Evolutionary conservation across 2,113 vertebrate genomes (phyloP), one percentile per base, ranked within the genome.

Genomic region (Bos javanicus): DNA sequence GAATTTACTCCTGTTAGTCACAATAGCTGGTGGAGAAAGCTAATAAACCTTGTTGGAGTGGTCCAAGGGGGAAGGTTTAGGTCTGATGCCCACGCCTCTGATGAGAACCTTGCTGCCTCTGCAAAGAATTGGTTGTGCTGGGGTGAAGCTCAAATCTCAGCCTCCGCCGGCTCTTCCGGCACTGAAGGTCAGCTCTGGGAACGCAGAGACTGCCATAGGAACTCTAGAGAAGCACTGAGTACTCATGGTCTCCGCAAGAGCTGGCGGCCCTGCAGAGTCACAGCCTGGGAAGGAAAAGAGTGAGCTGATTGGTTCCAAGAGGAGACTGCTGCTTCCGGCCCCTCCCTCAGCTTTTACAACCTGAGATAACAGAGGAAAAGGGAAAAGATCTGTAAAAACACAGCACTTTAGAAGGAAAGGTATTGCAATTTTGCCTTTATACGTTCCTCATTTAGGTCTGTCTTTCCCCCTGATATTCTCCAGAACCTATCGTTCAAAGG

Each of bases 251-350:
- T 85, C n/a, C 1, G 3, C 15, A 12, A 59, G 64, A 59, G 15
- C 54, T 6, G 36, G 5, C 0, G 2, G 36, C 46, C 10, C 13
- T 33, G 12, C 46, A 5, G 0, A 23, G 57, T 60, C 17, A 30
- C 4, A 16, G 43, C n/a, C 5, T 50, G 19, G 67, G 39, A 28
- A 13, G 92, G 48, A 95, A 64, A 52, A n/a, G 56, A 48, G n/a
- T 39, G 64, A 64, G 8, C 25, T 81, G 12, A 1, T 0, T 11
- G 46, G n/a, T 92, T 81, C 78, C 23, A 33, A 94, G 85, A 74
- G 59, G 39, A 25, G 21, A 43, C 17, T 48, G n/a, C 64, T 93
- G 28, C 46, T 86, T 84, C 57, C 1, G 0, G 30, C 7, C 21
- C 3, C 39, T 57, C 28, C 67, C 39, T 15, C 56, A n/a, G 54